These are phyloP conservation scores for Axinella damicornis DNA, from an alignment of 37 sponge, comb jelly and placozoan genomes.

Conservation along the genomic window DNA sequence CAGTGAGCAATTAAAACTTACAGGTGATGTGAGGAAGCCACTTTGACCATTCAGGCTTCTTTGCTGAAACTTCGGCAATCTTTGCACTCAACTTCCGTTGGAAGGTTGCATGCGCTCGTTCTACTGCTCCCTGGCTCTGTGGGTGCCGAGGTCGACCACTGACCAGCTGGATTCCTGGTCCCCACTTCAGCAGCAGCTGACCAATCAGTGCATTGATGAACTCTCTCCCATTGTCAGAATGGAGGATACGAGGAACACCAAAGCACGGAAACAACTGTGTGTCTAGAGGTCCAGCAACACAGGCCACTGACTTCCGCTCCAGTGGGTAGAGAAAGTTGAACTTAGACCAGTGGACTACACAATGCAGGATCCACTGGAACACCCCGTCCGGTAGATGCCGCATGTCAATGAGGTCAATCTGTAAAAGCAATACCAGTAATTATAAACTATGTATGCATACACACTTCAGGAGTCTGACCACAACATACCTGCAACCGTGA, in stretches of 20 bases:
- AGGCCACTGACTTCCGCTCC: neutral
- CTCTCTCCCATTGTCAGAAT: slow-evolving; percentile 39
- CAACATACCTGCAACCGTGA: slow-evolving; percentile 8
- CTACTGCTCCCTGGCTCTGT: slow-evolving; percentile 44
- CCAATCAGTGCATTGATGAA: slow-evolving; percentile 35
- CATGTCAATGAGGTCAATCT: slow-evolving; percentile 57
- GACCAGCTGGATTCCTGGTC: slow-evolving; percentile 25
- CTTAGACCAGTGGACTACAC: slow-evolving; percentile 56
- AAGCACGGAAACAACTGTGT: slow-evolving; percentile 28
- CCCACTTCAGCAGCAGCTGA: slow-evolving; percentile 11
- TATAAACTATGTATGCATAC: slow-evolving; percentile 3
- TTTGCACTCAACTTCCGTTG: slow-evolving; percentile 36
- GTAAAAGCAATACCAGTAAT: neutral
- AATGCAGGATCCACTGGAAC: slow-evolving; percentile 45
- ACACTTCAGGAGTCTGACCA: slow-evolving; percentile 1
- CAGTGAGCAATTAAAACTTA: too few relatives aligned
- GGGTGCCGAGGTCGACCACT: slow-evolving; percentile 59
- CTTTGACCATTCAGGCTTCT: slow-evolving; percentile 19
- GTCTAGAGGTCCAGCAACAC: slow-evolving; percentile 17
- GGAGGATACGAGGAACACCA: slow-evolving; percentile 54
- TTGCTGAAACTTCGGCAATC: neutral
- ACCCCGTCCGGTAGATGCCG: slow-evolving; percentile 33
- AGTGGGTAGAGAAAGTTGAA: slow-evolving; percentile 53
- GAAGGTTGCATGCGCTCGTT: slow-evolving; percentile 50
- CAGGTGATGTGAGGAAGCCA: slow-evolving; percentile 49